Evolutionary conservation across 1,140 invertebrate genomes (phyloP).

Genomic region (Hermetia illucens): DNA sequence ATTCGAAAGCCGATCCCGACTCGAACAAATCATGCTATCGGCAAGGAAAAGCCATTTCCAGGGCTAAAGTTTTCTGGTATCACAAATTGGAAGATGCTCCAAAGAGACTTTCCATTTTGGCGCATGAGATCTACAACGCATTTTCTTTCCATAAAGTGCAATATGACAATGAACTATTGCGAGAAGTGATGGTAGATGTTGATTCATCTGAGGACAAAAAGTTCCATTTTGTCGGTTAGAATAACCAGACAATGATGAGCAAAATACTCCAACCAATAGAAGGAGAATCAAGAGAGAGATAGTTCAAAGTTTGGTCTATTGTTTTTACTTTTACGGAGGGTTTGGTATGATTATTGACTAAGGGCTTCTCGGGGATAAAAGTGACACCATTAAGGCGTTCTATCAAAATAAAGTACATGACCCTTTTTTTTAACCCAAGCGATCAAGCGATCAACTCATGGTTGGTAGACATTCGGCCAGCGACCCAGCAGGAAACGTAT

Average conservation of each 20-base stretch:
- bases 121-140: slow-evolving; percentile 98
- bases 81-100: slow-evolving; percentile 67
- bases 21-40: slow-evolving; percentile 26
- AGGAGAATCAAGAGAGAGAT: slow-evolving; percentile 45
- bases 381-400: slow-evolving; percentile 85
- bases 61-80: slow-evolving; percentile 75
- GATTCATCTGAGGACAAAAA: slow-evolving; percentile 35
- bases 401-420: slow-evolving; percentile 69
- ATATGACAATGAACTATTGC: slow-evolving; percentile 59
- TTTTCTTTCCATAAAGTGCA: slow-evolving; percentile 92
- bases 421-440: slow-evolving; percentile 68
- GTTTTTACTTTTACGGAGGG: slow-evolving; percentile 67
- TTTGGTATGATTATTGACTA: slow-evolving; percentile 85
- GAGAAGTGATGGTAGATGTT: slow-evolving; percentile 77
- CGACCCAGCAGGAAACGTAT: slow-evolving; percentile 59
- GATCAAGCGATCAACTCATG: slow-evolving; percentile 70
- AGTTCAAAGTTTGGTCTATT: slow-evolving; percentile 53
- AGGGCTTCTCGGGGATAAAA: slow-evolving; percentile 76
- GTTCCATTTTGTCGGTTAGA: slow-evolving; percentile 60
- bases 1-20: slow-evolving; percentile 16
- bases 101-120: slow-evolving; percentile 68
- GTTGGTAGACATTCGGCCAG: slow-evolving; percentile 55
- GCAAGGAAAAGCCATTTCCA: slow-evolving; percentile 46
- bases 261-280: slow-evolving; percentile 35
- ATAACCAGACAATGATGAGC: slow-evolving; percentile 49